Base-by-base conservation (phyloP, 2,797 vertebrate genomes). In the Sebastolobus altivelis region DNA sequence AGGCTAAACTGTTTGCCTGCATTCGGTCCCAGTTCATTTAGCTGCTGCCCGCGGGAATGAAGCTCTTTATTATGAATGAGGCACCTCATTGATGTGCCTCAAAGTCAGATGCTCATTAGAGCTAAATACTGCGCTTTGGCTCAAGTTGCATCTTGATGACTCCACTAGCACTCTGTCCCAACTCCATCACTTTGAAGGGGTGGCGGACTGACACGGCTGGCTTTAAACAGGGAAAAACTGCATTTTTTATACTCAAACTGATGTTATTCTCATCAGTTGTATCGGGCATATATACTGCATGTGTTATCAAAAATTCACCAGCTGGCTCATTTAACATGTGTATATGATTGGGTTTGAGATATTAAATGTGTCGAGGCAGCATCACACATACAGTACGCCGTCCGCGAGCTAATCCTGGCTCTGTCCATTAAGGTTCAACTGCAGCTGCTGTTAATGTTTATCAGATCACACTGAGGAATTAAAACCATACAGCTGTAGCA, bases 61-160 rank as follows among this genome's bases (percentile, higher is more conserved):
- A 70, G 79, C 89, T 91, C 89, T 92, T 93, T 84, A 93, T 93
- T 92, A 93, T 89, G 90, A 93, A 91, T 87, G 90, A 94, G 90
- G 88, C 66, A 43, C 80, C 82, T 91, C 90, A 84, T 72, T 90
- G 90, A 92, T 87, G 92, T 87, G 86, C 82, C 89, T 93, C 84
- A 91, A 89, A 92, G 91, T 93, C 91, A 91, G 83, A 87, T 75
- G 66, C 90, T 94, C 93, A 92, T 93, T 92, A 92, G 80, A 81
- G 84, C 60, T 89, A 89, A 94, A 92, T 79, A 88, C 89, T 88
- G 84, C 69, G 66, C 65, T 80, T 68, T 75, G 83, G 82, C 82
- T 89, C 70, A 66, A 75, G 87, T 76, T 85, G 84, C 83, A 89
- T 89, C 72, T 52, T 68, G 83, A 88, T 88, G 88, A 89, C 84